phyloP scores from a whole-genome alignment of 2,888 invertebrate genomes.

The Drosophila phalerata region DNA sequence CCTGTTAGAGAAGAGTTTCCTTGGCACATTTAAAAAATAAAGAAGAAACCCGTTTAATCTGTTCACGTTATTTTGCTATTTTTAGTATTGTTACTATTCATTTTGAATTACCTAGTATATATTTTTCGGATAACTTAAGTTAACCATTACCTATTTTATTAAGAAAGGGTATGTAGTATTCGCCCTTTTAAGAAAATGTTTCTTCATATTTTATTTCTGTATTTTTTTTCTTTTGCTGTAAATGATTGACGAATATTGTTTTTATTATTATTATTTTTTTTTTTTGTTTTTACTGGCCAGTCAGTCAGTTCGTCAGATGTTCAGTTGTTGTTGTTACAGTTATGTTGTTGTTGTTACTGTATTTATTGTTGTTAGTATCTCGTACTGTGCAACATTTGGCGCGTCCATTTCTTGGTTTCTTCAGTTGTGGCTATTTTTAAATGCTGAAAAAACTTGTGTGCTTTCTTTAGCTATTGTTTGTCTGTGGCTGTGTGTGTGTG shows the following conservation, averaged over 20 bases:
- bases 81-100: not conserved
- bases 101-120: no score
- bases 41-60: not conserved
- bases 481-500: conserved; percentile 21
- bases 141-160: not conserved
- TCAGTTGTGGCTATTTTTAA: conserved; percentile 62
- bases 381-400: conserved; percentile 42
- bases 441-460: conserved; percentile 41
- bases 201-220: not conserved
- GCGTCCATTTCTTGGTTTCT: conserved; percentile 42
- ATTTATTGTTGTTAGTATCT: conserved; percentile 8
- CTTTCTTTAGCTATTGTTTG: conserved; percentile 29
- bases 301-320: conserved; percentile 23
- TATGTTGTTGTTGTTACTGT: not conserved
- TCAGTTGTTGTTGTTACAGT: conserved; percentile 11
- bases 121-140: no score
- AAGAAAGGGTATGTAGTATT: not conserved
- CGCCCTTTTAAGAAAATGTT: not conserved
- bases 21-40: not conserved
- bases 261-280: not conserved
- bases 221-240: conserved; percentile 20
- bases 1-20: not conserved
- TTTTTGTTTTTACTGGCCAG: conserved; percentile 36
- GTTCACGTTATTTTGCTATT: no score
- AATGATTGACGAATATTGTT: conserved; percentile 30